Base-by-base conservation (phyloP, 2,113 vertebrate species). In the Macquaria australasica region DNA sequence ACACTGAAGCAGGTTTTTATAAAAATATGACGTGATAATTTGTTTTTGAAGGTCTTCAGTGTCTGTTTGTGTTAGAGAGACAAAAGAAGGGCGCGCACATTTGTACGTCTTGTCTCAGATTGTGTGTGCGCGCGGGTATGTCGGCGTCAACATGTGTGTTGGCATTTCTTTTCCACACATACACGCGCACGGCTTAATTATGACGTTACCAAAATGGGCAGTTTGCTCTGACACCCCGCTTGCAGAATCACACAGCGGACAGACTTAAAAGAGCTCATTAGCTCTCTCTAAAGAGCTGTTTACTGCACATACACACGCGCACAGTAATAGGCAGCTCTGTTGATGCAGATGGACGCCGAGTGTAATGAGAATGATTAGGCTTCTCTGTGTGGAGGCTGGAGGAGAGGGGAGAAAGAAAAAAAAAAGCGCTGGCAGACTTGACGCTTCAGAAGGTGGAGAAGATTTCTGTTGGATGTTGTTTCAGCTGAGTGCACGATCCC, bases 201-300 rank as follows among this genome's bases (percentile, higher is more conserved):
- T 93, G 92, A 92, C 92, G 88, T 90, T 90, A 91, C 90, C 81
- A 69, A 94, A 94, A 92, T 92, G 89, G 88, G 90, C 90, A 89
- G 88, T 92, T 91, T 91, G 89, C 92, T 91, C 89, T 79, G 87
- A 92, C 89, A 88, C 87, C 88, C 89, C 37, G 87, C 89, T 87
- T 85, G 91, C 86, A 81, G 89, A 93, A 93, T 92, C 88, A 88
- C 91, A 90, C 86, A 62, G 91, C 91, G 71, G 88, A 88, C 87
- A 81, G 89, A 92, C 92, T 94, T 93, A 92, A 93, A 95, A 94
- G 91, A 95, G 92, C 92, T 95, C 92, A 94, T 95, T 95, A 95
- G 94, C 88, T 84, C 85, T 90, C 90, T 90, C 92, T 92, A 88
- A 94, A 94, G 93, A 91, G 87, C 87, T 94, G 93, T 94, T 94